Evolutionary conservation across 2,888 invertebrate genomes (phyloP), one percentile per base, ranked within the genome.

Genomic region (Scaptomyza tumidula): DNA sequence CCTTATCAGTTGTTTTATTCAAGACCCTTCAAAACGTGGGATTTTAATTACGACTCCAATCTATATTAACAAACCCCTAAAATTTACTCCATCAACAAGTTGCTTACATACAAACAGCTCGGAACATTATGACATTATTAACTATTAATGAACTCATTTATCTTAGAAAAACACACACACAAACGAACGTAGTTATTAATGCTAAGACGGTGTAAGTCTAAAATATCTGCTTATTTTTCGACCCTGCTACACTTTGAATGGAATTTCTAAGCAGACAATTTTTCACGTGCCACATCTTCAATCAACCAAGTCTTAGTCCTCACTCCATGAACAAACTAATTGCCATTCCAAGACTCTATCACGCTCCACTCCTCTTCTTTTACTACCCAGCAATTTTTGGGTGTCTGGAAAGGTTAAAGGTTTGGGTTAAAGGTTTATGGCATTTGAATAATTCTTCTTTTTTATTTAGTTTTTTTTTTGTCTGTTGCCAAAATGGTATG

Each of bases 401-500:
- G 7, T 31, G 24, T 41, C 43, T 37, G 37, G 6, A 53, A 59
- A 63, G 58, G 76, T 57, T 19, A 19, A 19, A 19, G 19, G 19
- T 58, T 48, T 33, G 62, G 58, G 31, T 41, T 13, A 70, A 70
- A 35, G 71, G 44, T 24, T 44, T 53, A 54, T 55, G 44, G 48
- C 43, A 44, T 52, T 44, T 29, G 50, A 10, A 9, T 41, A 41
- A 41, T 16, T 41, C 16, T 6, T 14, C n/a, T n/a, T 44, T 14
- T 11, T 39, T 39, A n/a, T n/a, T 27, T 19, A 3, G 19, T 2
- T 10, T 10, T n/a, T 16, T 19, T 16, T 4, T 41, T 6, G 33
- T 39, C 13, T 13, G 45, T 33, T 29, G 10, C 54, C 35, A 55
- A 67, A 52, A 44, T 54, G 49, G 41, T 43, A 52, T 55, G 59